phyloP scores from a whole-genome alignment of 2,888 invertebrate species.

The Xylophagus ater region DNA sequence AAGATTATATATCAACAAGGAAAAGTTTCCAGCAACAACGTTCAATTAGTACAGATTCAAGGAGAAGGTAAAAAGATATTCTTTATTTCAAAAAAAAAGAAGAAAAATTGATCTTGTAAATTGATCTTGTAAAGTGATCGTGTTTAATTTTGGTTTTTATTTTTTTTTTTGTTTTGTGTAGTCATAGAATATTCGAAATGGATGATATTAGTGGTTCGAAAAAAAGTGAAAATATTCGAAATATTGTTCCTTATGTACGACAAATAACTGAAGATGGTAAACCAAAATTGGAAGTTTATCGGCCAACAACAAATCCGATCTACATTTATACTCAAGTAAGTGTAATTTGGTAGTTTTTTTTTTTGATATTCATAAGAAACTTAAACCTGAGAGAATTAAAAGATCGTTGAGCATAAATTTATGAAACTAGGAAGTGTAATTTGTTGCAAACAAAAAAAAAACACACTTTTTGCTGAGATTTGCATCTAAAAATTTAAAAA shows the following conservation, averaged over 20 bases:
- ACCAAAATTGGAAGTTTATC: slow-evolving; percentile 45
- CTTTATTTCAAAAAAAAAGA: not conserved
- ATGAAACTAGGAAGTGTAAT: no score
- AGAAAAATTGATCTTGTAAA: not conserved
- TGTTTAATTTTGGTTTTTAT: not conserved
- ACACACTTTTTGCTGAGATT: no score
- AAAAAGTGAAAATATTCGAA: slow-evolving; percentile 49
- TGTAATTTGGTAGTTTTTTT: slow-evolving; percentile 9
- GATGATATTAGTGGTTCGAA: slow-evolving; percentile 46
- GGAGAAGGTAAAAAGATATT: slow-evolving; percentile 39
- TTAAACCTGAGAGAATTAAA: no score
- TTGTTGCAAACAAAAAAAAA: no score
- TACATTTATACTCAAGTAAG: slow-evolving; percentile 42
- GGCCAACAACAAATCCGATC: slow-evolving; percentile 46
- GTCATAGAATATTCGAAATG: slow-evolving; percentile 46
- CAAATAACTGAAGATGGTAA: slow-evolving; percentile 50
- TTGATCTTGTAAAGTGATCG: not conserved
- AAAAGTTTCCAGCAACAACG: slow-evolving; percentile 51
- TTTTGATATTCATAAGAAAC: no score
- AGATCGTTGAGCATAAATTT: no score
- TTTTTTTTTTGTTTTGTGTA: slow-evolving; percentile 17
- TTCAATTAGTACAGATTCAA: slow-evolving; percentile 51
- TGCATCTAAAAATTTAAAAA: no score
- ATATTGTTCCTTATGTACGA: slow-evolving; percentile 49
- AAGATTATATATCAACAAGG: slow-evolving; percentile 46